Conservation (phyloP, 2,888 invertebrate species). For the Rambutsinella grinnellia region DNA sequence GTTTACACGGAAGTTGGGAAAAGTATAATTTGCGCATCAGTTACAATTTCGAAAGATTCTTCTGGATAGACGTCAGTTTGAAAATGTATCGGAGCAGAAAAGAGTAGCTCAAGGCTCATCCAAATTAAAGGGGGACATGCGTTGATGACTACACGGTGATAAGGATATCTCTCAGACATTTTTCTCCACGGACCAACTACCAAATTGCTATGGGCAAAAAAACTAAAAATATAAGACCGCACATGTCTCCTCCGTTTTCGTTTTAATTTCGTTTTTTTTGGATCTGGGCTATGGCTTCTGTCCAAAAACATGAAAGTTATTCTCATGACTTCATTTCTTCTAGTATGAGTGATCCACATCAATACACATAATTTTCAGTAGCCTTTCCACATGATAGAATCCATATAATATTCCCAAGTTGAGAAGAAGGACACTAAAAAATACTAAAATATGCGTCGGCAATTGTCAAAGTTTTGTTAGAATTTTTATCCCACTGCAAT, state of each 20-base stretch:
- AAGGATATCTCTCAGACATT: too few species aligned
- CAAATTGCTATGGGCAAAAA: neutral
- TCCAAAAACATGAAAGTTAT: neutral
- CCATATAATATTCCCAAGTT: neutral
- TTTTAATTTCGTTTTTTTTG: neutral
- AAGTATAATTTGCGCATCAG: too few species aligned
- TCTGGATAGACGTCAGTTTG: too few species aligned
- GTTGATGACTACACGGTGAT: too few species aligned
- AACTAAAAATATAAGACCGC: neutral
- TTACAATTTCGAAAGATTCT: too few species aligned
- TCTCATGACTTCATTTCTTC: neutral
- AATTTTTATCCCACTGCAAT: too few species aligned
- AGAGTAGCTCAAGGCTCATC: too few species aligned
- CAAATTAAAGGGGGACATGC: too few species aligned
- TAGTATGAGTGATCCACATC: neutral
- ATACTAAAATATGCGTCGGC: too few species aligned
- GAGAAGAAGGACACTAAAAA: neutral
- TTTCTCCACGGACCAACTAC: neutral
- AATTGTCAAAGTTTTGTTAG: slow-evolving; percentile 4
- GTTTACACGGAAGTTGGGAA: too few species aligned
- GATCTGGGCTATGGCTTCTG: neutral
- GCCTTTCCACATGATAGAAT: too few species aligned
- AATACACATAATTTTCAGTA: neutral
- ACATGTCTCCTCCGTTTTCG: neutral
- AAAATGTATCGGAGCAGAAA: too few species aligned